These are phyloP conservation scores for Alcis repandata DNA, from an alignment of 2,888 invertebrate genomes.

Conservation along the genomic window DNA sequence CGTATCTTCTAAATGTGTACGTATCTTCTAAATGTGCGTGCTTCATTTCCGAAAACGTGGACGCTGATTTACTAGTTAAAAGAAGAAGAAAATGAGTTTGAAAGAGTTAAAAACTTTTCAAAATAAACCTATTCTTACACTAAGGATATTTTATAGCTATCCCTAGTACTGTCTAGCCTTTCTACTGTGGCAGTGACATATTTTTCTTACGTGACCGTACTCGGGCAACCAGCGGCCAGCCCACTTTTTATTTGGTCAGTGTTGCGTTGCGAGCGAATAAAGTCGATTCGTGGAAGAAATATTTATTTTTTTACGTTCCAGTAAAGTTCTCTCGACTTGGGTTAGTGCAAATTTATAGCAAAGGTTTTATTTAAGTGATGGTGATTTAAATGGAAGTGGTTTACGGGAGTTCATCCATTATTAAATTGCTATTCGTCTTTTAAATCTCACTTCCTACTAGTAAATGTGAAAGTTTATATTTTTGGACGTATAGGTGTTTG, in stretches of 20 bases:
- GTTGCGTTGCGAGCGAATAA: slow-evolving; percentile 35
- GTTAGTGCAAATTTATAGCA: slow-evolving; percentile 17
- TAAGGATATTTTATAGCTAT: not conserved
- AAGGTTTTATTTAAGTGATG: slow-evolving; percentile 15
- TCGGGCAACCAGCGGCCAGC: slow-evolving; percentile 22
- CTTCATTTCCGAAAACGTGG: too few species aligned
- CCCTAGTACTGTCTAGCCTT: slow-evolving; percentile 3
- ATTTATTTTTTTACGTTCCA: slow-evolving; percentile 31
- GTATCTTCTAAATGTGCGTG: too few species aligned
- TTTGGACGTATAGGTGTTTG: too few species aligned
- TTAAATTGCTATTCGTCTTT: too few species aligned
- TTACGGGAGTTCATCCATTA: not conserved
- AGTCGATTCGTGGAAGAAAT: slow-evolving; percentile 33
- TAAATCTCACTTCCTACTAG: too few species aligned
- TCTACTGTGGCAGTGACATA: slow-evolving; percentile 29
- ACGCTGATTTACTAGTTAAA: too few species aligned
- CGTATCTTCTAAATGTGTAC: too few species aligned
- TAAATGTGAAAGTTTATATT: too few species aligned
- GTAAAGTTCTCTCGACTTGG: slow-evolving; percentile 20
- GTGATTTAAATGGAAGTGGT: slow-evolving; percentile 10
- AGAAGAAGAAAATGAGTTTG: too few species aligned
- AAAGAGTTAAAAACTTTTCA: too few species aligned
- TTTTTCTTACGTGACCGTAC: slow-evolving; percentile 39
- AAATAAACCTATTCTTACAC: too few species aligned
- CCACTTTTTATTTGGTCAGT: slow-evolving; percentile 39